Percentiles rank a stretch among this genome's conserved stretches.
Evolutionary conservation across 1,140 invertebrate species (phyloP).

Genomic region (Orchestia grillus): DNA sequence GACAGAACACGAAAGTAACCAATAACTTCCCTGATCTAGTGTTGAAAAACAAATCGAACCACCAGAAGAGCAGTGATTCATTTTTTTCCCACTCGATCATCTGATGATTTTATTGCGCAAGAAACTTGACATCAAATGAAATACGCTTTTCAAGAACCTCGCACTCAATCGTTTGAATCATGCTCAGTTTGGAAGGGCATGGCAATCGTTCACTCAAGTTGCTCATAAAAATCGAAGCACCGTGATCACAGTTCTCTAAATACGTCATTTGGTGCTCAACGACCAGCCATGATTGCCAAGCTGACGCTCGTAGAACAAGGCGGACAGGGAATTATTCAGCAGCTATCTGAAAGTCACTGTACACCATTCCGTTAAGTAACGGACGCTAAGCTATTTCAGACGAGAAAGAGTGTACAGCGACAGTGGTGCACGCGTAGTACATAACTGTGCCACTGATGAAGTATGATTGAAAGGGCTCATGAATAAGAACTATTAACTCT

Average conservation of each 20-base stretch:
- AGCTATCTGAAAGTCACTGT: neutral
- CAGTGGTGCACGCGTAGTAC: neutral
- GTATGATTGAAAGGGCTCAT: neutral
- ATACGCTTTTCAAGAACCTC: neutral
- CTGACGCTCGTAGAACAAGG: neutral
- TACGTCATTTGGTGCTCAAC: neutral
- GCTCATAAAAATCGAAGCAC: neutral
- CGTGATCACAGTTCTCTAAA: slow-evolving; percentile 7
- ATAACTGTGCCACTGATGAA: neutral
- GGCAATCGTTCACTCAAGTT: neutral
- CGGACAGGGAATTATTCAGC: slow-evolving; percentile 6
- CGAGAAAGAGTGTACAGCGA: neutral
- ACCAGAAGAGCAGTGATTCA: neutral
- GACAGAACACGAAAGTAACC: neutral
- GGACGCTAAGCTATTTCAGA: slow-evolving; percentile 7
- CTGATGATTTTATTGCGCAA: too few relatives aligned
- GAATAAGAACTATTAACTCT: neutral
- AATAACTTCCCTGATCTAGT: neutral
- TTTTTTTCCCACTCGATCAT: neutral
- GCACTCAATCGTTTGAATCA: neutral
- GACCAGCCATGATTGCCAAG: neutral
- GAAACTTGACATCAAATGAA: neutral
- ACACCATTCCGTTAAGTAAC: neutral
- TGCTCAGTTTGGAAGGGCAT: neutral
- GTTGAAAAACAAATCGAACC: neutral